A percentile compares a stretch with the other conserved stretches of the same genome.
Conservation (phyloP, 2,113 vertebrate genomes). For the Okapia johnstoni region DNA sequence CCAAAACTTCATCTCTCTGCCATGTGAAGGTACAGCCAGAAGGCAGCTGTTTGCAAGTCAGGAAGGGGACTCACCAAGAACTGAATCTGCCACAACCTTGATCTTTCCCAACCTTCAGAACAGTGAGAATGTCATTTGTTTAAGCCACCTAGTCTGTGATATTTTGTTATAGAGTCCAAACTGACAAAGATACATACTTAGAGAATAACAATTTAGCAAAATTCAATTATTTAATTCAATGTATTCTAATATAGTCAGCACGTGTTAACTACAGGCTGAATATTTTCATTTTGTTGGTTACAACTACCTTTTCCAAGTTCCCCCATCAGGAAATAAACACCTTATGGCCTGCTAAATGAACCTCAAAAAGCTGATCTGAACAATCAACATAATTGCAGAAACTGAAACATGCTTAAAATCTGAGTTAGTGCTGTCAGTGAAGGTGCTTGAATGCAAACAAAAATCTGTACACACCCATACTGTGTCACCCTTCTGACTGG, state of each 20-base stretch:
- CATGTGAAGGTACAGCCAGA: background rate
- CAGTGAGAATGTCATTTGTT: background rate
- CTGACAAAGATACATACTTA: background rate
- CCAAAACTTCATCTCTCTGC: background rate
- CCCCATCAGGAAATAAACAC: conserved; percentile 9
- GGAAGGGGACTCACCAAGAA: background rate
- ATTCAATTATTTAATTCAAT: background rate
- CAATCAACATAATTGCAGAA: background rate
- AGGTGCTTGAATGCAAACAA: background rate
- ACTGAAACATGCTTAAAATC: conserved; percentile 20
- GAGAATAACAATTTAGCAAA: background rate
- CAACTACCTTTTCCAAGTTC: conserved; percentile 34
- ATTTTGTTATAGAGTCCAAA: background rate
- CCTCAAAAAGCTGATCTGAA: background rate
- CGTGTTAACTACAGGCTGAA: background rate
- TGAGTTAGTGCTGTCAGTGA: background rate
- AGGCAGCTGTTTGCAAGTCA: background rate
- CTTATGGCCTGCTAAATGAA: conserved; percentile 4
- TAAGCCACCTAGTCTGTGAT: background rate
- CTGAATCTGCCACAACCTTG: background rate
- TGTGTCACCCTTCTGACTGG: background rate
- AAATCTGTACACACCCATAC: background rate
- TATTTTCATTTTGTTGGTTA: conserved; percentile 39
- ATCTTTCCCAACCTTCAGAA: background rate
- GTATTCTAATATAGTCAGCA: conserved; percentile 12